phyloP scores from a whole-genome alignment of 2,113 vertebrate species.

The Scolopax mira region DNA sequence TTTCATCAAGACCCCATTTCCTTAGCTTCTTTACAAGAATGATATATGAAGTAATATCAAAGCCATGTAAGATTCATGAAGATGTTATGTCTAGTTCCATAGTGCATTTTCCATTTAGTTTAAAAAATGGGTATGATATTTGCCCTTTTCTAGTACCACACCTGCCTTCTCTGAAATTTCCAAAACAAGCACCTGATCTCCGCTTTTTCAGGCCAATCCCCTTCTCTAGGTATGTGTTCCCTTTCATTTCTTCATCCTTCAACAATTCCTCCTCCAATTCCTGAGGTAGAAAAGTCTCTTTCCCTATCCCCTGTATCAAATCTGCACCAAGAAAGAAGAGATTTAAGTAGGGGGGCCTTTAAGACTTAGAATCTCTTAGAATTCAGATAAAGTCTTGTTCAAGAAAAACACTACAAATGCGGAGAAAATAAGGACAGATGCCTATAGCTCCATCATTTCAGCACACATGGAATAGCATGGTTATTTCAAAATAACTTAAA shows the following conservation, averaged over 20 bases:
- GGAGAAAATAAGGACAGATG: background rate
- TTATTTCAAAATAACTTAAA: background rate
- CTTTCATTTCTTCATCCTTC: background rate
- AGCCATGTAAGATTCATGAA: background rate
- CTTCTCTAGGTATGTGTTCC: background rate
- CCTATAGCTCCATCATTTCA: background rate
- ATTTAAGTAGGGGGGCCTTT: background rate
- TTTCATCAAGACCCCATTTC: background rate
- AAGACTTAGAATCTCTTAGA: background rate
- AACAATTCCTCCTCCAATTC: background rate
- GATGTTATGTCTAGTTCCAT: background rate
- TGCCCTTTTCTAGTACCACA: background rate
- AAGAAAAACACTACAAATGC: background rate
- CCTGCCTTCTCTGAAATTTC: background rate
- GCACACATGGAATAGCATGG: background rate
- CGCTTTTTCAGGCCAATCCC: background rate
- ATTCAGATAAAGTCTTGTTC: background rate
- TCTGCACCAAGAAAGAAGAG: background rate
- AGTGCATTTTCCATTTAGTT: background rate
- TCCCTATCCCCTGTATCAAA: background rate
- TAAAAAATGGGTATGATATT: background rate
- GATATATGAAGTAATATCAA: background rate
- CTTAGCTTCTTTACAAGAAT: background rate
- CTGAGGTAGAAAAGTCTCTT: fast-evolving
- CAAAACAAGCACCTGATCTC: background rate